These are phyloP conservation scores for Cydia pomonella DNA, from an alignment of 1,140 invertebrate genomes.

Conservation along the genomic window DNA sequence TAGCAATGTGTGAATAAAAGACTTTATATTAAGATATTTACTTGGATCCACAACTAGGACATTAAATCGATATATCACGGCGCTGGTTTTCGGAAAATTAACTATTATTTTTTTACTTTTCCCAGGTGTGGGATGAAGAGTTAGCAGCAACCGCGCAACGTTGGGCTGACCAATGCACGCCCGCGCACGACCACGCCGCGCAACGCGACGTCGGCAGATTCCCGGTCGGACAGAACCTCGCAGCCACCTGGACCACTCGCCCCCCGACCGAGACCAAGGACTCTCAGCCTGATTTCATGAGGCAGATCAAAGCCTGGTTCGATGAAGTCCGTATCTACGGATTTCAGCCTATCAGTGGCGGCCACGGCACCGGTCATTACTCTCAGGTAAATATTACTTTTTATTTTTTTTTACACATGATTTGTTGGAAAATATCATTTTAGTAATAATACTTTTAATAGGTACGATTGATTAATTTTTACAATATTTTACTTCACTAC, in stretches of 20 bases:
- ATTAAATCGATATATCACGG: too few species aligned
- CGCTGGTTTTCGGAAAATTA: too few species aligned
- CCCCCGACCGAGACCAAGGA: constrained; percentile 81
- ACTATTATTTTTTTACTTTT: constrained; percentile 33
- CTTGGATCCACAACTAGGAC: too few species aligned
- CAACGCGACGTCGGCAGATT: constrained; percentile 84
- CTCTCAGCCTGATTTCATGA: constrained; percentile 86
- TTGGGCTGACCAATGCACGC: constrained; percentile 90
- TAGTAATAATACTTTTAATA: too few species aligned
- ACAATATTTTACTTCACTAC: too few species aligned
- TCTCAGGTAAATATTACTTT: constrained; percentile 84
- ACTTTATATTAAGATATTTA: background rate
- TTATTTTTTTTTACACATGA: background rate
- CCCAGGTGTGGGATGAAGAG: constrained; percentile 92
- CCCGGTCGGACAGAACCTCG: constrained; percentile 91
- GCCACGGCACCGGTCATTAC: constrained; percentile 88
- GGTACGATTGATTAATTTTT: too few species aligned
- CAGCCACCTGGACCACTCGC: constrained; percentile 88
- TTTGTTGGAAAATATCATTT: background rate
- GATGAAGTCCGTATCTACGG: constrained; percentile 88
- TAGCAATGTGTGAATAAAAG: background rate
- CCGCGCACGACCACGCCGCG: constrained; percentile 85
- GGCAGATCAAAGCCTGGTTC: constrained; percentile 89
- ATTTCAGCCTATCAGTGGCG: constrained; percentile 84
- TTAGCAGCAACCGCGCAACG: constrained; percentile 89